Evolutionary conservation across 2,797 vertebrate genomes (phyloP).

Genomic region (Sebastiscus albofasciatus): DNA sequence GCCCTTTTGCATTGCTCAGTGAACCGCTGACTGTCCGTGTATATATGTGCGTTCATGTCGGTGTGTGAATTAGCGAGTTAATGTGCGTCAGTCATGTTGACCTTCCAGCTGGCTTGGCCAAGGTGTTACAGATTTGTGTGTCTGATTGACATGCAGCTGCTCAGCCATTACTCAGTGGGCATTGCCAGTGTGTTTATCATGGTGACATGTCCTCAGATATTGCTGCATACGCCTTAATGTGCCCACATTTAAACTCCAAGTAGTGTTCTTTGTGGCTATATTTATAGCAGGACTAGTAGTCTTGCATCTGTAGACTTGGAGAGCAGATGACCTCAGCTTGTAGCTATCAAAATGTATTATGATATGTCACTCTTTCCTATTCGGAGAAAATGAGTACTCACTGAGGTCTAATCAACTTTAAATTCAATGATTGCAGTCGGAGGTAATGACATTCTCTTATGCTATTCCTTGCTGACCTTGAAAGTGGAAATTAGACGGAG

Average conservation of each 20-base stretch:
- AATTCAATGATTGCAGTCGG: constrained; percentile 28
- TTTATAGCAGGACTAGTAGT: not conserved
- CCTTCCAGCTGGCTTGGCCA: constrained; percentile 56
- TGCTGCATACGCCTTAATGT: not conserved
- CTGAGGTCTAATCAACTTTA: constrained; percentile 31
- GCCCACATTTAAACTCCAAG: not conserved
- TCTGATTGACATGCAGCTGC: constrained; percentile 62
- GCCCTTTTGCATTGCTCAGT: constrained; percentile 52
- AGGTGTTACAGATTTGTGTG: constrained; percentile 53
- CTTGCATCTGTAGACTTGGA: not conserved
- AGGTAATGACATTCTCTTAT: constrained; percentile 31
- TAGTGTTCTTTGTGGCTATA: not conserved
- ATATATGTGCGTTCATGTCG: constrained; percentile 7
- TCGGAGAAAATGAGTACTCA: constrained; percentile 15
- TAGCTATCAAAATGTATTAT: constrained; percentile 23
- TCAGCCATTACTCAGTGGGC: constrained; percentile 47
- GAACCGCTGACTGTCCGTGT: constrained; percentile 31
- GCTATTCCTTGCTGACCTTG: constrained; percentile 35
- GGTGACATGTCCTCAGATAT: constrained; percentile 20
- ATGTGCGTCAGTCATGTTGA: constrained; percentile 58
- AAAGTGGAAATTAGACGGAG: constrained; percentile 45
- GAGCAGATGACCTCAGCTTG: constrained; percentile 4
- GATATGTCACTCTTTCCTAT: not conserved
- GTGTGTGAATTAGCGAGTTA: constrained; percentile 25
- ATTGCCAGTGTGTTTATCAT: constrained; percentile 21